Percentiles rank a stretch among this genome's conserved stretches.
Conservation (phyloP, 2,113 vertebrate genomes). For the Archocentrus centrarchus region DNA sequence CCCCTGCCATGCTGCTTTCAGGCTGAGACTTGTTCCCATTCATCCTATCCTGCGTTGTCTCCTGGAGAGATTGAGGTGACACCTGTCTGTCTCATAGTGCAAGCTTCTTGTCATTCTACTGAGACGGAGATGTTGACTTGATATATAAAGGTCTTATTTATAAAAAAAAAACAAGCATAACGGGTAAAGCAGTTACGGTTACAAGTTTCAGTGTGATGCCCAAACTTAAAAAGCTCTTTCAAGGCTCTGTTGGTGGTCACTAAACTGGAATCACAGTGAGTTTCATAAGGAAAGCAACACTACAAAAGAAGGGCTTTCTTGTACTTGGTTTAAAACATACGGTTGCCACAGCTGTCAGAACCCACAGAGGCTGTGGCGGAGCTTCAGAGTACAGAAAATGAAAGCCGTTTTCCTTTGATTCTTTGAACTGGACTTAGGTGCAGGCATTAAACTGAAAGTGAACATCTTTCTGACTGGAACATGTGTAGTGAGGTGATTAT, state of each 20-base stretch:
- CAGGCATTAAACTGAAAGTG: conserved; percentile 2
- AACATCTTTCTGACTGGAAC: background rate
- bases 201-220: background rate
- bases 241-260: background rate
- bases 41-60: background rate
- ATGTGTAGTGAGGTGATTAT: background rate
- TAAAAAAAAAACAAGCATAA: background rate
- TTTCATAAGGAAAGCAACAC: background rate
- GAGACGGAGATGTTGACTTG: background rate
- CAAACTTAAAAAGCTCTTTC: background rate
- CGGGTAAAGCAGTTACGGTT: background rate
- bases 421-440: conserved; percentile 5
- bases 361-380: background rate
- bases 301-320: background rate
- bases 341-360: background rate
- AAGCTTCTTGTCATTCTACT: conserved; percentile 15
- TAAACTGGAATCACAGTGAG: background rate
- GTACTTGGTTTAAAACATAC: background rate
- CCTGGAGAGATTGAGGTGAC: background rate
- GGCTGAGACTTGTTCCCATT: background rate
- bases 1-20: background rate
- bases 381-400: background rate
- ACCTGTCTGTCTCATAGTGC: background rate
- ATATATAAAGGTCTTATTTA: background rate
- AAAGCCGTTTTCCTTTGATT: background rate